Percentiles rank a stretch among this genome's conserved stretches.
phyloP scores from a whole-genome alignment of 2,113 vertebrate species.

The Clarias batrachus region DNA sequence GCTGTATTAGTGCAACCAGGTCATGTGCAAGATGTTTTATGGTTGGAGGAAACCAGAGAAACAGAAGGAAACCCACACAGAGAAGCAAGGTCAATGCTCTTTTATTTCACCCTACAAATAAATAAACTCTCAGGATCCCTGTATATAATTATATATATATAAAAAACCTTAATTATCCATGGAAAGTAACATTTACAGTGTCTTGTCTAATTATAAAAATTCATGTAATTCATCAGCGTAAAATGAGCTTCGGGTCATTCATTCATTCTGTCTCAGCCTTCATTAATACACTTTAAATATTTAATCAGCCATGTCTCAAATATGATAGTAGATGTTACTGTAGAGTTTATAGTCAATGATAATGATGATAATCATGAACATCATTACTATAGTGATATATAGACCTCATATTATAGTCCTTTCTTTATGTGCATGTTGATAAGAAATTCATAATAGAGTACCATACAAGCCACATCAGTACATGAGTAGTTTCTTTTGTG shows the following conservation, averaged over 20 bases:
- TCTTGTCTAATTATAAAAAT: conserved; percentile 13
- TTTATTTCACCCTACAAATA: not conserved
- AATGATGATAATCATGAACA: conserved; percentile 4
- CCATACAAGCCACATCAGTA: not conserved
- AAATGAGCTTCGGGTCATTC: conserved; percentile 35
- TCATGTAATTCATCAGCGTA: conserved; percentile 61
- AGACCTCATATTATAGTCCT: not conserved
- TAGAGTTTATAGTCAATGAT: not conserved
- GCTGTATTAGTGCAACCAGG: not conserved
- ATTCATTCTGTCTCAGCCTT: conserved; percentile 60
- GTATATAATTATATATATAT: not conserved
- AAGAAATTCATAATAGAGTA: not conserved
- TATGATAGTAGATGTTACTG: conserved; percentile 7
- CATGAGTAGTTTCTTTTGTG: not conserved
- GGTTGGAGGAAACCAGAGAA: not conserved
- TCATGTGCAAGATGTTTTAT: not conserved
- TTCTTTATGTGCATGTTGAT: not conserved
- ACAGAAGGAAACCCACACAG: not conserved
- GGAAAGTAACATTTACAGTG: not conserved
- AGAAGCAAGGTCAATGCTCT: not conserved
- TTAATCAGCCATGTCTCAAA: conserved; percentile 59
- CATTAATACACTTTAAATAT: conserved; percentile 60
- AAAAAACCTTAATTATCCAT: not conserved
- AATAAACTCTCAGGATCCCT: not conserved
- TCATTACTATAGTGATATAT: conserved; percentile 12